phyloP scores from a whole-genome alignment of 2,113 vertebrate genomes.

The Myiozetetes cayanensis region DNA sequence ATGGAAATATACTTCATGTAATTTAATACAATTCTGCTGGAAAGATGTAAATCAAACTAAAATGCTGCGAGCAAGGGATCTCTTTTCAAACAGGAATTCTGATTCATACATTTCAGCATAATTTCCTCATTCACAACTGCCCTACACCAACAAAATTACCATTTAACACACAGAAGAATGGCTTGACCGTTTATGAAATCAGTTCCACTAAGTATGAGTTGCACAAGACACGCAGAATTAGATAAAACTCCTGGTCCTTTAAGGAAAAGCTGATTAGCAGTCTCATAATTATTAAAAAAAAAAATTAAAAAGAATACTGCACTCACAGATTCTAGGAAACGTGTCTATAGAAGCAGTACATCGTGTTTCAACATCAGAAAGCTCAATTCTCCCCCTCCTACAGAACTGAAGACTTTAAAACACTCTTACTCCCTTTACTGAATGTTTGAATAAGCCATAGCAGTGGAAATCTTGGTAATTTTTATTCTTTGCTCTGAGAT shows the following conservation, averaged over 20 bases:
- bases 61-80: background rate
- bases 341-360: background rate
- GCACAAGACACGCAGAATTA: background rate
- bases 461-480: background rate
- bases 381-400: background rate
- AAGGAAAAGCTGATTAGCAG: background rate
- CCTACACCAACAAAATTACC: background rate
- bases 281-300: background rate
- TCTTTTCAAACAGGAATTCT: background rate
- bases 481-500: background rate
- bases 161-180: background rate
- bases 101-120: background rate
- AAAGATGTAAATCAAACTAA: background rate
- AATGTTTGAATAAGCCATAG: background rate
- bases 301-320: background rate
- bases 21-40: background rate
- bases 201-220: background rate
- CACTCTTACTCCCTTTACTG: background rate
- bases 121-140: background rate
- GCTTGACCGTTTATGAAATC: background rate
- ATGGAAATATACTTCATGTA: background rate
- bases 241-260: background rate
- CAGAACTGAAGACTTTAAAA: background rate
- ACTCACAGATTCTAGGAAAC: background rate
- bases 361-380: background rate